Evolutionary conservation across 2,113 vertebrate species (phyloP), one percentile per base, ranked within the genome.

Genomic region (Oophaga pumilio): DNA sequence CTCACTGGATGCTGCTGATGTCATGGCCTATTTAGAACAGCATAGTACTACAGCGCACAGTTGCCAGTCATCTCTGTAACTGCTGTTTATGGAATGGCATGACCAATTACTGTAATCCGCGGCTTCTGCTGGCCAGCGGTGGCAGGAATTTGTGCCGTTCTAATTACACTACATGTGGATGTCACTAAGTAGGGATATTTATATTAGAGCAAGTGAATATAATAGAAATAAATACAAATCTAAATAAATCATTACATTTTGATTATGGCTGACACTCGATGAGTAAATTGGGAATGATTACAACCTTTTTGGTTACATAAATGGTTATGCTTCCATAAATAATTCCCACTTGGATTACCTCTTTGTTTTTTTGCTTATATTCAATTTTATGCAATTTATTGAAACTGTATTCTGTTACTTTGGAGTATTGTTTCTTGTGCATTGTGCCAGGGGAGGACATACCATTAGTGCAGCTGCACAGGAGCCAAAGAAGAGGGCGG

Each of bases 1-100:
- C 71, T 49, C 11, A 74, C 6, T 74, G 71, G 43, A 74, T 22
- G 43, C 43, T 74, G 71, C 71, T 74, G 71, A 74, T 74, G 71
- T 50, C 71, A 74, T 50, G 71, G 26, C 71, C 71, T 74, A 74
- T 74, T 74, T 74, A 50, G 11, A 50, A 20, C 28, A 33, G 71
- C 71, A 74, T 49, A 22, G 28, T 17, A 43, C 22, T 10, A 74
- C 71, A 74, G 24, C 43, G 43, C 9, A 18, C 28, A 49, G 33
- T 50, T 50, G 33, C 71, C 71, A 50, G 17, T 50, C 50, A 18
- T 74, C 14, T 74, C 33, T 74, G 26, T 71, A 74, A 18, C 71
- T 22, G 71, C 18, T 15, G 28, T 33, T 33, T 49, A 74, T 18
- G 43, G 8, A 49, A 74, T 50, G 33, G 71, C 71, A 50, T 50